These are phyloP conservation scores for Acleris holmiana DNA, from an alignment of 2,888 invertebrate genomes.

Conservation along the genomic window DNA sequence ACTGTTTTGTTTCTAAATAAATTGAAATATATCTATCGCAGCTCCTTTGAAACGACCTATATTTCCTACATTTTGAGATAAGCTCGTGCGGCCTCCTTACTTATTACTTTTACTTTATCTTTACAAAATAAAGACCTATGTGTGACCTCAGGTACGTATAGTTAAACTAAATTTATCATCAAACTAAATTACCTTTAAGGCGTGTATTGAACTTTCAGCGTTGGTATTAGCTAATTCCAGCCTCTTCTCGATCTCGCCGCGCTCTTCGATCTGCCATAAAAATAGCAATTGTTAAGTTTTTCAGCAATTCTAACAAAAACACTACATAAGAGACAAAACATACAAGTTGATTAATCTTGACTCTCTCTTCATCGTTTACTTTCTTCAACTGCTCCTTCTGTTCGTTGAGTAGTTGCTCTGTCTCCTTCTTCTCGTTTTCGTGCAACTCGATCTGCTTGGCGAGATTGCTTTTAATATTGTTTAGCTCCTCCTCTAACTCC, in stretches of 20 bases:
- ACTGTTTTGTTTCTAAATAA: no score
- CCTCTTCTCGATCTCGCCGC: conserved; percentile 65
- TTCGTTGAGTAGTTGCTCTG: conserved; percentile 61
- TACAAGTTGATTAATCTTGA: conserved; percentile 69
- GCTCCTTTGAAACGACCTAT: no score
- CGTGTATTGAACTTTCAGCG: conserved; percentile 61
- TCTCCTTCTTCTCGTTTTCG: conserved; percentile 65
- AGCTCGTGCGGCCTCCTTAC: no score
- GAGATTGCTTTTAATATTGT: conserved; percentile 65
- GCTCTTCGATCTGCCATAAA: conserved; percentile 61
- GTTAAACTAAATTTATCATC: neutral
- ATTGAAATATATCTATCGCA: no score
- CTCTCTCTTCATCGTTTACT: conserved; percentile 66
- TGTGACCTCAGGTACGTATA: neutral
- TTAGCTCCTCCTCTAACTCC: conserved; percentile 67
- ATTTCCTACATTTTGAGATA: no score
- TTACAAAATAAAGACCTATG: no score
- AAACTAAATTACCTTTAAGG: conserved; percentile 56
- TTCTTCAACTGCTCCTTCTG: conserved; percentile 70
- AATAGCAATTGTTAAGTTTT: neutral
- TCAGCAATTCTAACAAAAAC: neutral
- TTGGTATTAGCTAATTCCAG: conserved; percentile 61
- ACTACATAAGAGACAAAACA: conserved; percentile 28
- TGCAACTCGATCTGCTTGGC: conserved; percentile 70
- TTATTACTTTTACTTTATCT: no score